These are phyloP conservation scores for Aleadryas rufinucha DNA, from an alignment of 2,113 vertebrate species.

Conservation along the genomic window DNA sequence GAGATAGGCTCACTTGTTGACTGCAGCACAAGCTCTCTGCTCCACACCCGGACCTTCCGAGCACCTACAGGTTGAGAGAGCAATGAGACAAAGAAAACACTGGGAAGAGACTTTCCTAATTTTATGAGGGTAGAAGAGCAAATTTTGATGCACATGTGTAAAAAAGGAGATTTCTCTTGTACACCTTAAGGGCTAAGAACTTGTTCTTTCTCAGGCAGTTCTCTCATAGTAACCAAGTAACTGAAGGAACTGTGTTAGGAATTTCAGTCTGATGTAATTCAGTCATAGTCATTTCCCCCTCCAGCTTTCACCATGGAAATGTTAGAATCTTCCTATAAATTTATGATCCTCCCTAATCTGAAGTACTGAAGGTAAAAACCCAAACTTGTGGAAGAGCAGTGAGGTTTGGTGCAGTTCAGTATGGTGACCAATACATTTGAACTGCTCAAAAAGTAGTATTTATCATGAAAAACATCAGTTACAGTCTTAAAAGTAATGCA, in stretches of 20 bases:
- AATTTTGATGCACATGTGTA: background rate
- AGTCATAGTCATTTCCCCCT: background rate
- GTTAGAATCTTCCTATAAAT: background rate
- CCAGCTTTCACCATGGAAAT: background rate
- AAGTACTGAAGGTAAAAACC: background rate
- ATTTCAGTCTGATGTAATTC: background rate
- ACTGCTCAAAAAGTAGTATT: background rate
- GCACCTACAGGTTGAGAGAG: slow-evolving; percentile 61
- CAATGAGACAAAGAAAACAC: background rate
- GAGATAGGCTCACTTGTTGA: slow-evolving; percentile 88
- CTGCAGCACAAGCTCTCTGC: slow-evolving; percentile 88
- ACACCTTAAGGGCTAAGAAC: background rate
- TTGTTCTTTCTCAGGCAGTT: background rate
- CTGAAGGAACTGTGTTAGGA: background rate
- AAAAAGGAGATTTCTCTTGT: background rate
- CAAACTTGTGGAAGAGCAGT: background rate
- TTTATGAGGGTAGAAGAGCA: background rate
- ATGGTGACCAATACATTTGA: background rate
- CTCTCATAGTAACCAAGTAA: background rate
- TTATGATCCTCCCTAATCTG: background rate
- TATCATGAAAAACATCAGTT: background rate
- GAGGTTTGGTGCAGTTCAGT: background rate
- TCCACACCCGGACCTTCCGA: slow-evolving; percentile 86
- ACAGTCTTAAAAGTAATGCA: background rate
- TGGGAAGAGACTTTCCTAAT: background rate